These are phyloP conservation scores for Symphodus melops DNA, from an alignment of 2,113 vertebrate species.

Conservation along the genomic window DNA sequence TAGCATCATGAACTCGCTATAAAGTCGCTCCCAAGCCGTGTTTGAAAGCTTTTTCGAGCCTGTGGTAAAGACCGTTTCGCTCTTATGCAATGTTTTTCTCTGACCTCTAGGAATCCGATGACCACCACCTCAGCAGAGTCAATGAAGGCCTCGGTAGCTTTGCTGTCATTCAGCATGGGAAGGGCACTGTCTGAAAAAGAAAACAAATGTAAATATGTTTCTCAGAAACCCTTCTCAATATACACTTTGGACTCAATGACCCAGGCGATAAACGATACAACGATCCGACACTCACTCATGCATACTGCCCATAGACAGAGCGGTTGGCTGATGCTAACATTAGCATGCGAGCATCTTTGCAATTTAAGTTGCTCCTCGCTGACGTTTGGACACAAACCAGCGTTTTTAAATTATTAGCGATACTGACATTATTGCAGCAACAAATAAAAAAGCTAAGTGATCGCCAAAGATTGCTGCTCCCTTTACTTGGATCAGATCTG, in stretches of 20 bases:
- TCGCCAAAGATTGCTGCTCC: too few species aligned
- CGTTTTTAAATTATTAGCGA: not conserved
- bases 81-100: slow-evolving; percentile 23
- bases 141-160: slow-evolving; percentile 82
- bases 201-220: not conserved
- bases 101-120: slow-evolving; percentile 94
- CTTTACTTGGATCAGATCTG: too few species aligned
- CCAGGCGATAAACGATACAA: too few species aligned
- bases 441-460: not conserved
- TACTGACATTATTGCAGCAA: not conserved
- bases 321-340: not conserved
- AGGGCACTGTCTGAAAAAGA: slow-evolving; percentile 68
- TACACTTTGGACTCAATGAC: too few species aligned
- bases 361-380: not conserved
- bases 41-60: slow-evolving; percentile 23
- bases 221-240: not conserved
- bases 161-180: slow-evolving; percentile 69
- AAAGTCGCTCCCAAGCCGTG: slow-evolving; percentile 7
- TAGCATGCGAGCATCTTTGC: not conserved
- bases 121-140: slow-evolving; percentile 86
- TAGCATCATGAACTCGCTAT: slow-evolving; percentile 12
- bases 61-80: not conserved
- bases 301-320: too few species aligned
- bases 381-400: not conserved
- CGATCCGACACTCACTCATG: too few species aligned